A percentile compares a stretch with the other conserved stretches of the same genome.
phyloP scores from a whole-genome alignment of 53 echinoderm and acorn worm species.

The Paracentrotus lividus region DNA sequence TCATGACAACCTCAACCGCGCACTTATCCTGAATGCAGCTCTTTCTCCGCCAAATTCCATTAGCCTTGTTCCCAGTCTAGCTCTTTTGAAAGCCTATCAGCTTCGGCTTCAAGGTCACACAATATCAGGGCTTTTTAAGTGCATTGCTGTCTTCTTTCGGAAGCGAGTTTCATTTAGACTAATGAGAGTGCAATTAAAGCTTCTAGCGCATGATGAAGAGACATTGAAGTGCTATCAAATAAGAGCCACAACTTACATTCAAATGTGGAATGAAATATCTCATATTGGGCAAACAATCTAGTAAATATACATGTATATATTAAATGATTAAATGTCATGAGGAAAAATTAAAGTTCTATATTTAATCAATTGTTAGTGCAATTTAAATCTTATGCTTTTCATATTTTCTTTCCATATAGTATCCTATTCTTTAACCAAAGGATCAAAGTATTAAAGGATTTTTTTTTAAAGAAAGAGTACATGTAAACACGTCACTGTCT shows the following conservation, averaged over 20 bases:
- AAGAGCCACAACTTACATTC: not conserved
- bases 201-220: not conserved
- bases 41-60: constrained; percentile 55
- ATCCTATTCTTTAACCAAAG: too few relatives aligned
- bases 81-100: constrained; percentile 27
- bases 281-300: not conserved
- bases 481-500: too few relatives aligned
- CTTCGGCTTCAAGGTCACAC: constrained; percentile 36
- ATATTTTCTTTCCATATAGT: too few relatives aligned
- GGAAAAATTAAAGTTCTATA: too few relatives aligned
- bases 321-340: not conserved
- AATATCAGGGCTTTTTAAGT: constrained; percentile 41
- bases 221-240: not conserved
- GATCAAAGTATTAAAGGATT: too few relatives aligned
- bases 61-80: constrained; percentile 26
- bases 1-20: constrained; percentile 57
- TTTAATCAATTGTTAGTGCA: too few relatives aligned
- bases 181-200: constrained; percentile 50
- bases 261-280: constrained; percentile 13
- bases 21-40: constrained; percentile 19
- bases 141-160: not conserved
- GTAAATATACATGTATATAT: not conserved
- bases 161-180: constrained; percentile 47
- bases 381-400: too few relatives aligned
- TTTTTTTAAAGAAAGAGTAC: too few relatives aligned